Conservation (phyloP, 2,797 vertebrate species). For the Babyrousa celebensis region DNA sequence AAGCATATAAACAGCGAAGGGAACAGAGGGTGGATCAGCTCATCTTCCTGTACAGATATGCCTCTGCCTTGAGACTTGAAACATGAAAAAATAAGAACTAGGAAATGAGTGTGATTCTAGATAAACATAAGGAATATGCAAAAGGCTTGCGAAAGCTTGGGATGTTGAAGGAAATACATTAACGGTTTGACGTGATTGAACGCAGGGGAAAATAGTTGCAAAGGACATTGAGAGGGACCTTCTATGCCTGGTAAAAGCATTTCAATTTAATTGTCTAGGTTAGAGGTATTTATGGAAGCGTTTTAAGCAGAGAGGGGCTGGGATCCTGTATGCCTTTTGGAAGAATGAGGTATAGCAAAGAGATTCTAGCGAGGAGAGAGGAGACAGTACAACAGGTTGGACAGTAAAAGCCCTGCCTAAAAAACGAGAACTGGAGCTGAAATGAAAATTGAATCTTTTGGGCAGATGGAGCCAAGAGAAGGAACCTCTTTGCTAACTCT, state of each 20-base stretch:
- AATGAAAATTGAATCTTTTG: neutral
- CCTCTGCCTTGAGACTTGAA: neutral
- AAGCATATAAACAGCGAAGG: neutral
- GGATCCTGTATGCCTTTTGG: neutral
- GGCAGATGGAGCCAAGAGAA: neutral
- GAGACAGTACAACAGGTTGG: neutral
- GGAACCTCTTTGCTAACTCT: neutral
- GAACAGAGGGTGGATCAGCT: neutral
- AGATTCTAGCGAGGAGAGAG: neutral
- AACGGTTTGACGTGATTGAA: neutral
- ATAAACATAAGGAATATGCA: neutral
- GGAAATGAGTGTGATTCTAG: neutral
- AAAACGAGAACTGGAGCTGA: neutral
- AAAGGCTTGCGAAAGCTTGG: neutral
- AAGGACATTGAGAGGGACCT: neutral
- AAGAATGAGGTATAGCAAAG: neutral
- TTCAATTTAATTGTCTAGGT: neutral
- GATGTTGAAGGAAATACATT: neutral
- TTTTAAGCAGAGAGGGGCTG: neutral
- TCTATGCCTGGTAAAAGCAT: neutral
- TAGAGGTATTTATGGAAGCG: neutral
- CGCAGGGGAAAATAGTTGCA: neutral
- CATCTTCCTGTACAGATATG: neutral
- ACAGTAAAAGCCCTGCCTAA: neutral
- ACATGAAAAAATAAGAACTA: neutral